These are phyloP conservation scores for Melieria omissa DNA, from an alignment of 2,888 invertebrate genomes.

Conservation along the genomic window DNA sequence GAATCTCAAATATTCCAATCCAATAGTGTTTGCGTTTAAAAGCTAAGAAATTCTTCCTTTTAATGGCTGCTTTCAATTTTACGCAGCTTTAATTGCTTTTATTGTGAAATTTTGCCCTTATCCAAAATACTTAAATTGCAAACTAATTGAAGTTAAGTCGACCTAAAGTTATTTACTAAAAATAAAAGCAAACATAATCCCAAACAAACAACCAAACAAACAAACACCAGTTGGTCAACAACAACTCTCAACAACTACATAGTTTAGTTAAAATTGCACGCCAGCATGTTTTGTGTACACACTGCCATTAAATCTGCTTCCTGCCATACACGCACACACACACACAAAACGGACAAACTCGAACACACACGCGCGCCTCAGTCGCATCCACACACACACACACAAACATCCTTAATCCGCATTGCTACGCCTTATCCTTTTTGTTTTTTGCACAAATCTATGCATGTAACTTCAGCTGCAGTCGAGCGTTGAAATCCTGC, in stretches of 20 bases:
- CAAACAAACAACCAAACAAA: slow-evolving; percentile 10
- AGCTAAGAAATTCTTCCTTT: too few species aligned
- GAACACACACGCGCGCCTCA: neutral
- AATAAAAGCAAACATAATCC: slow-evolving; percentile 25
- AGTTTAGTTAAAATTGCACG: slow-evolving; percentile 4
- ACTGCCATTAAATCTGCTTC: neutral
- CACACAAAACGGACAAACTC: neutral
- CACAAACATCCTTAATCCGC: neutral
- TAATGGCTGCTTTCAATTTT: too few species aligned
- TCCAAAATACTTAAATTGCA: slow-evolving; percentile 57
- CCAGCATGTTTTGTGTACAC: neutral
- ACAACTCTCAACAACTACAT: slow-evolving; percentile 6
- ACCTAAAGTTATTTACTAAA: slow-evolving; percentile 49
- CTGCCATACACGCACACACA: neutral
- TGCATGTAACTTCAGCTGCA: neutral
- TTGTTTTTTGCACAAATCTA: neutral
- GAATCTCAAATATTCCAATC: too few species aligned
- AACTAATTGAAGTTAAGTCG: slow-evolving; percentile 66
- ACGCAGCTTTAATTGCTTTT: too few species aligned
- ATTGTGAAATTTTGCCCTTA: slow-evolving; percentile 9
- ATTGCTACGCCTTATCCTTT: neutral
- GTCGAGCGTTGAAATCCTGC: slow-evolving; percentile 14
- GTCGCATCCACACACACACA: neutral
- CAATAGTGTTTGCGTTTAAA: too few species aligned
- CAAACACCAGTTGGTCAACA: slow-evolving; percentile 11